A percentile compares a stretch with the other conserved stretches of the same genome.
phyloP scores from a whole-genome alignment of 2,113 vertebrate species.

The Canis aureus region DNA sequence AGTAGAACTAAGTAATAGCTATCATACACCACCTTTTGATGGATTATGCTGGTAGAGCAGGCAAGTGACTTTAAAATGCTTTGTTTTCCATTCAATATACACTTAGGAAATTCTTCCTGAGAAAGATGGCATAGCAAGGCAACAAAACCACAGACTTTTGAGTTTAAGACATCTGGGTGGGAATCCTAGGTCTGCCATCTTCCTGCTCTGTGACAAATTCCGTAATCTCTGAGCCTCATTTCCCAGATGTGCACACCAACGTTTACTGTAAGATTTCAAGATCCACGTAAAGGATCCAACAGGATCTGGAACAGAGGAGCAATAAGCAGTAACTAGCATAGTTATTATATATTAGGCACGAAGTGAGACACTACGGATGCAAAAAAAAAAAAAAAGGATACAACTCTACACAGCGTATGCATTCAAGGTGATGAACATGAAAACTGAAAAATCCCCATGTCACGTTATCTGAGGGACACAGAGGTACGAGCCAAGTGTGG shows the following conservation, averaged over 20 bases:
- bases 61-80: neutral
- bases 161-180: neutral
- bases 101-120: neutral
- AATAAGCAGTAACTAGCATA: neutral
- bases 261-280: conserved; percentile 7
- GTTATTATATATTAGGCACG: neutral
- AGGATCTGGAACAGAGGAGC: neutral
- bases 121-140: neutral
- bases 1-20: neutral
- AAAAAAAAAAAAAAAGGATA: neutral
- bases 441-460: neutral
- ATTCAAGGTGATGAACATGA: rapidly evolving
- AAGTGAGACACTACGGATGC: neutral
- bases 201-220: neutral
- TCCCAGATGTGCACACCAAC: neutral
- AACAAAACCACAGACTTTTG: neutral
- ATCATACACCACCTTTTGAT: neutral
- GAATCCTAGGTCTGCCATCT: neutral
- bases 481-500: neutral
- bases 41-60: neutral
- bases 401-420: neutral
- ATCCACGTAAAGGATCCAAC: neutral
- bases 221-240: neutral
- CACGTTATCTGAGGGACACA: neutral
- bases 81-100: neutral